These are phyloP conservation scores for Amphipoea lucens DNA, from an alignment of 2,888 invertebrate genomes.

Conservation along the genomic window DNA sequence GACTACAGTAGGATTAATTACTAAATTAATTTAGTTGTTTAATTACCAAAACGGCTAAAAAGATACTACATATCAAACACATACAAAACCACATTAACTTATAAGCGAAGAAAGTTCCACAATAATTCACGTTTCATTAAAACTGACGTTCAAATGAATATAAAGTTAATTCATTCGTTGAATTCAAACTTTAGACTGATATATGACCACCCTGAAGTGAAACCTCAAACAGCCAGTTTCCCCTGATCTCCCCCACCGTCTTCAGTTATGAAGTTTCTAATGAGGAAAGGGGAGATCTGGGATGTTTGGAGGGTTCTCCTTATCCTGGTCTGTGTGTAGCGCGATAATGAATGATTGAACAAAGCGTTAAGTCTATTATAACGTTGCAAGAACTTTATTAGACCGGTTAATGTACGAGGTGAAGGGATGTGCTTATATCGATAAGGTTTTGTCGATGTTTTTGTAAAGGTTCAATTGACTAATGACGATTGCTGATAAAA, in stretches of 20 bases:
- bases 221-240: conserved; percentile 69
- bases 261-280: conserved; percentile 71
- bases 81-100: conserved; percentile 47
- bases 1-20: not conserved
- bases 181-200: conserved; percentile 85
- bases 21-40: not conserved
- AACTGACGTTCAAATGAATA: conserved; percentile 81
- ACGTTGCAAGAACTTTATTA: conserved; percentile 89
- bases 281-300: conserved; percentile 76
- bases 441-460: conserved; percentile 26
- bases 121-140: conserved; percentile 83
- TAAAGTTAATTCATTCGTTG: conserved; percentile 82
- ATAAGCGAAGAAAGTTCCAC: conserved; percentile 72
- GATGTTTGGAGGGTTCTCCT: conserved; percentile 77
- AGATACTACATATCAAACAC: conserved; percentile 8
- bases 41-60: not conserved
- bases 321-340: conserved; percentile 77
- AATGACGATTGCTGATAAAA: not conserved
- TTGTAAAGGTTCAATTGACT: not conserved
- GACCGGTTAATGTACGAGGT: conserved; percentile 82
- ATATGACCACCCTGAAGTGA: conserved; percentile 79
- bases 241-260: conserved; percentile 68
- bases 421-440: conserved; percentile 64
- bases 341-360: conserved; percentile 88
- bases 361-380: conserved; percentile 89